These are phyloP conservation scores for Notodonta ziczac DNA, from an alignment of 2,888 invertebrate genomes.

Conservation along the genomic window DNA sequence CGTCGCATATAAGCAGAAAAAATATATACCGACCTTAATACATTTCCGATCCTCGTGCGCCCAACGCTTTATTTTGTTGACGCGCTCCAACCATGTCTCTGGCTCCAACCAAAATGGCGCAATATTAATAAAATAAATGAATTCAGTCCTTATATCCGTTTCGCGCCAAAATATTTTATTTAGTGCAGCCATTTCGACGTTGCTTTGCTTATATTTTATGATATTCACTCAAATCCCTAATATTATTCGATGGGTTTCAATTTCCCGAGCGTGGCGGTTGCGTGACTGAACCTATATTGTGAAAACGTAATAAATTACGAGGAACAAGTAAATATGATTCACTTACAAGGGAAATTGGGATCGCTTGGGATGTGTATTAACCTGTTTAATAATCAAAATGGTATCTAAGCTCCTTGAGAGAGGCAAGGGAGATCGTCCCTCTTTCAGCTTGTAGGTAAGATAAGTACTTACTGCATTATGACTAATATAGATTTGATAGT, in stretches of 20 bases:
- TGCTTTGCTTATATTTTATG: slow-evolving; percentile 65
- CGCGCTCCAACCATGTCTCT: slow-evolving; percentile 16
- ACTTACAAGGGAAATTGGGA: slow-evolving; percentile 32
- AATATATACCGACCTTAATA: background rate
- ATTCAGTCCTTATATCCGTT: slow-evolving; percentile 53
- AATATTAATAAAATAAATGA: slow-evolving; percentile 57
- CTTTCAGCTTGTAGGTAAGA: too few relatives aligned
- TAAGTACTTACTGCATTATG: too few relatives aligned
- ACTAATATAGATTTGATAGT: too few relatives aligned
- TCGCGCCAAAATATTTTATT: slow-evolving; percentile 61
- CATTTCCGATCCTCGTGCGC: background rate
- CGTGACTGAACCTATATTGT: slow-evolving; percentile 28
- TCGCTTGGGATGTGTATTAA: slow-evolving; percentile 6
- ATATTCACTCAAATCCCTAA: slow-evolving; percentile 62
- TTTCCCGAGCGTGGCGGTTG: slow-evolving; percentile 53
- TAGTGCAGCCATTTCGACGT: slow-evolving; percentile 50
- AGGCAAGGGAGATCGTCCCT: too few relatives aligned
- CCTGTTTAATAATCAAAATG: too few relatives aligned
- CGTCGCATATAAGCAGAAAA: background rate
- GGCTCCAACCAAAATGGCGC: slow-evolving; percentile 22
- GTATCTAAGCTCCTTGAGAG: too few relatives aligned
- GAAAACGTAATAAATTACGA: slow-evolving; percentile 34
- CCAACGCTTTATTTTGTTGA: slow-evolving; percentile 11
- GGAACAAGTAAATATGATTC: slow-evolving; percentile 26
- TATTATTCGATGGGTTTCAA: slow-evolving; percentile 70